A percentile compares a stretch with the other conserved stretches of the same genome.
Evolutionary conservation across 1,140 invertebrate genomes (phyloP).

Genomic region (Scaptomyza montana): DNA sequence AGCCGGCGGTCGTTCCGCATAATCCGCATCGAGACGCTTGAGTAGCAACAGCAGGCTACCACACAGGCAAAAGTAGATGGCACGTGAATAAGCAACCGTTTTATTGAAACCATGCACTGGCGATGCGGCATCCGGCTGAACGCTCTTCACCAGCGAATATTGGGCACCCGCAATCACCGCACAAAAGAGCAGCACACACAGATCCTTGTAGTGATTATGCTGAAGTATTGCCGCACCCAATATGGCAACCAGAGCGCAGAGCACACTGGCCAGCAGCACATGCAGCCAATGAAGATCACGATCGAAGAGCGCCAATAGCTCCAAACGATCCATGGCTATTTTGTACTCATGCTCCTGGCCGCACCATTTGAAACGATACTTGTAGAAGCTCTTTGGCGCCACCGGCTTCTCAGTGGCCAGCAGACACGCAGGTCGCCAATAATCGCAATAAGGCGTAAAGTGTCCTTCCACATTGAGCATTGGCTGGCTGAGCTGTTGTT

Average conservation of each 20-base stretch:
- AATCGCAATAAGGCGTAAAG: slow-evolving; percentile 76
- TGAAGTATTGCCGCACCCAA: slow-evolving; percentile 93
- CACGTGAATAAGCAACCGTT: slow-evolving; percentile 95
- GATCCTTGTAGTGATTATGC: slow-evolving; percentile 94
- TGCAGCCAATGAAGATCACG: slow-evolving; percentile 94
- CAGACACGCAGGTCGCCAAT: slow-evolving; percentile 73
- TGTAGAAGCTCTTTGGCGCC: slow-evolving; percentile 92
- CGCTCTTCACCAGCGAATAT: slow-evolving; percentile 98
- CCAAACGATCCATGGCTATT: slow-evolving; percentile 95
- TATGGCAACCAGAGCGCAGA: slow-evolving; percentile 94
- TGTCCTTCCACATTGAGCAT: slow-evolving; percentile 77
- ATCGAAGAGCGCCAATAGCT: slow-evolving; percentile 96
- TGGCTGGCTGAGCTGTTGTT: slow-evolving; percentile 56
- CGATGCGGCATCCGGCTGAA: slow-evolving; percentile 99
- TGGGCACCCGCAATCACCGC: slow-evolving; percentile 98
- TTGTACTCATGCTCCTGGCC: slow-evolving; percentile 86
- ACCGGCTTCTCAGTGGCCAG: slow-evolving; percentile 80
- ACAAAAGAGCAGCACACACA: slow-evolving; percentile 97
- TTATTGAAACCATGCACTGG: slow-evolving; percentile 99
- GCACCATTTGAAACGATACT: slow-evolving; percentile 89
- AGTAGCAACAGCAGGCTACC: slow-evolving; percentile 85
- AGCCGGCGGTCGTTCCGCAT: slow-evolving; percentile 43
- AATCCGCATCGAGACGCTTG: slow-evolving; percentile 73
- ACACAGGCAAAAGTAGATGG: slow-evolving; percentile 97
- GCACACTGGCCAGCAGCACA: slow-evolving; percentile 91